Evolutionary conservation across 2,113 vertebrate genomes (phyloP).

Genomic region (Vicugna pacos): DNA sequence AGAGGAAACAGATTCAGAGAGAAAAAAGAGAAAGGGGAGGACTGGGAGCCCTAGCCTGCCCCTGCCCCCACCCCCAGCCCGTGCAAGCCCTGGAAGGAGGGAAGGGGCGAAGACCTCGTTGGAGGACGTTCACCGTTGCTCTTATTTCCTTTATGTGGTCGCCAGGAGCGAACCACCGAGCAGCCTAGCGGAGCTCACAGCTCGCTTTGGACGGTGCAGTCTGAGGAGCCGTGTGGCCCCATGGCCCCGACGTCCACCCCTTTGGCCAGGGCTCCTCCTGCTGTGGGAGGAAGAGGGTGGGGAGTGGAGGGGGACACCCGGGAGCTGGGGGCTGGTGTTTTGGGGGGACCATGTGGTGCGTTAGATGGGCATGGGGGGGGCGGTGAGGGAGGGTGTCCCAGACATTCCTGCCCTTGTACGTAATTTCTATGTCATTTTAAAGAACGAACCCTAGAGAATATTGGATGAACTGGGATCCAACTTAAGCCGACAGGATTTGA

Average conservation of each 20-base stretch:
- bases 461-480: neutral
- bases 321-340: neutral
- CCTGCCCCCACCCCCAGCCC: too few relatives aligned
- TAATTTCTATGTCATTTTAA: neutral
- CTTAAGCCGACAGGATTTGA: neutral
- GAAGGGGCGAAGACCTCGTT: neutral
- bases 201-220: neutral
- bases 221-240: neutral
- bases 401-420: neutral
- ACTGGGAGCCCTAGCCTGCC: neutral
- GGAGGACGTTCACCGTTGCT: neutral
- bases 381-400: neutral
- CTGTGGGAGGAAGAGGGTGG: neutral
- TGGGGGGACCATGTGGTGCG: neutral
- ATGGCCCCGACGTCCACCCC: neutral
- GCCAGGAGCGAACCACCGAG: neutral
- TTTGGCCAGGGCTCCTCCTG: neutral
- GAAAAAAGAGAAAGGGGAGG: neutral
- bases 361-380: rapidly evolving
- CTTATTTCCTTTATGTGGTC: neutral
- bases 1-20: neutral
- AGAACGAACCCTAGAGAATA: neutral
- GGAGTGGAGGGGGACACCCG: rapidly evolving
- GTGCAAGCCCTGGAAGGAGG: neutral
- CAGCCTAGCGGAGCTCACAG: neutral